phyloP scores from a whole-genome alignment of 2,888 invertebrate genomes.

The Macrosiphum euphorbiae region DNA sequence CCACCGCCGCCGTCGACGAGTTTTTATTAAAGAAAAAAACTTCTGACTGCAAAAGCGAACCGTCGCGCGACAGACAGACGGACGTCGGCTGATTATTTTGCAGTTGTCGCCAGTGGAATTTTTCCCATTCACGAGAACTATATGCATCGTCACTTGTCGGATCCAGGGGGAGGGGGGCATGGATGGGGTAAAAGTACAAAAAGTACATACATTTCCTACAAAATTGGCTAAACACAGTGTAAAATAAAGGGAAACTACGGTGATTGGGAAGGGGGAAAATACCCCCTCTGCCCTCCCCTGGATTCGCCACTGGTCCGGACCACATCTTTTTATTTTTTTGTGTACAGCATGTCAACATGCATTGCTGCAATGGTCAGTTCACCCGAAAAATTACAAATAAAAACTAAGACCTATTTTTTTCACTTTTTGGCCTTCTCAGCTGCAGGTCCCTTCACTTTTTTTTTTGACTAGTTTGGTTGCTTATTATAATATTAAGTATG shows the following conservation, averaged over 20 bases:
- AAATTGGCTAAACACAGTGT: too few species aligned
- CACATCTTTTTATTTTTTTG: background rate
- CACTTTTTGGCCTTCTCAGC: too few species aligned
- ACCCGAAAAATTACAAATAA: background rate
- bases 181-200: too few species aligned
- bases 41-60: background rate
- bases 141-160: background rate
- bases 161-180: too few species aligned
- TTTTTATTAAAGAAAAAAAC: slow-evolving; percentile 8
- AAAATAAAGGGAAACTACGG: too few species aligned
- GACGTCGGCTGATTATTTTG: background rate
- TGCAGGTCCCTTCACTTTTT: background rate
- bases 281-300: too few species aligned
- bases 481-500: background rate
- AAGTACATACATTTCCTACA: too few species aligned
- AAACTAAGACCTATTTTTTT: background rate
- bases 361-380: background rate
- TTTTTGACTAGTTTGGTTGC: background rate
- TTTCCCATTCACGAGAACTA: background rate
- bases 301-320: too few species aligned
- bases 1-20: background rate
- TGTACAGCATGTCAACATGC: background rate
- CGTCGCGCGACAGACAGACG: background rate
- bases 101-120: background rate
- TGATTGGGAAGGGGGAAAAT: too few species aligned